Evolutionary conservation across 2,888 invertebrate species (phyloP), one percentile per base, ranked within the genome.

Genomic region (Ornithoptera priamus): DNA sequence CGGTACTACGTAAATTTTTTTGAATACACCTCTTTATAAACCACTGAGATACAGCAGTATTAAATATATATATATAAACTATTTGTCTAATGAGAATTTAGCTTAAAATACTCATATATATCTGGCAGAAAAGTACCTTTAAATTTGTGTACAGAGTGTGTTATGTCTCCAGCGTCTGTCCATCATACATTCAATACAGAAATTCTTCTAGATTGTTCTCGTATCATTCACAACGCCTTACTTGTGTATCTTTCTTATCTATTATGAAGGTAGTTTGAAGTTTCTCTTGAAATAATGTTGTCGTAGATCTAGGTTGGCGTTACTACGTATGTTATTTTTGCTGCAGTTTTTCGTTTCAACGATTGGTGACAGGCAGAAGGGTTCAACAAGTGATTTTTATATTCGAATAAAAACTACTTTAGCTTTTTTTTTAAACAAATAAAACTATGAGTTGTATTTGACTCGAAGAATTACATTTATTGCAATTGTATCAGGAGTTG

Each of bases 241-340:
- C 92, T 92, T 92, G 92, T 92, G 91, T 91, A 90, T 91, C 89
- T 92, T 89, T 91, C 90, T 46, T 90, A 81, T 90, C 89, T 88
- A 80, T 83, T 80, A 76, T 78, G 84, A 79, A 85, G 87, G 87
- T 91, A 91, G 90, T 88, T 88, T 85, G 85, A 79, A 73, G 75
- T 81, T 85, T 85, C 82, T 88, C 81, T 87, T 87, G 81, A 83
- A 75, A 81, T 76, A 78, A 75, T 84, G 86, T 86, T 89, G 89
- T 89, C 79, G 90, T 91, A 90, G 91, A 60, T 77, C 73, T 75
- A 75, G 76, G 78, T 77, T 75, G 70, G 73, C 72, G 71, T 74
- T 71, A 63, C 65, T 75, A 78, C 79, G 68, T 76, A 76, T 78
- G 78, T 73, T 78, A 73, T 69, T 76, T 80, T 75, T 77, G 77